A percentile compares a stretch with the other conserved stretches of the same genome.
phyloP scores from a whole-genome alignment of 1,140 invertebrate genomes.

The Zaprionus tsacasi region DNA sequence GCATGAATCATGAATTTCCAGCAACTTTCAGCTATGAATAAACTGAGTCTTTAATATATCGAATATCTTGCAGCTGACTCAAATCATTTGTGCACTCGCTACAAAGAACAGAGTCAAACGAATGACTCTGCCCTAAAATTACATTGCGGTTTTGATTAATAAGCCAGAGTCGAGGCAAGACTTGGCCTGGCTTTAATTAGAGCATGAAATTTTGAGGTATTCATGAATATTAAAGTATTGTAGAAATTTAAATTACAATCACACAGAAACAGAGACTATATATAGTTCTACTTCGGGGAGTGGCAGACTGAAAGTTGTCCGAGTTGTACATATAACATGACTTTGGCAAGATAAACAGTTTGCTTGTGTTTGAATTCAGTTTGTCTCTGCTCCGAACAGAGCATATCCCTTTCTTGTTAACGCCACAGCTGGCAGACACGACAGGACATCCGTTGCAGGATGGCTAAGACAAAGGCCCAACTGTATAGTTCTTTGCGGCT shows the following conservation, averaged over 20 bases:
- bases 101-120: not conserved
- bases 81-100: not conserved
- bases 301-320: constrained; percentile 27
- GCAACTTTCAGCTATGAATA: constrained; percentile 7
- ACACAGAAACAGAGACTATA: constrained; percentile 19
- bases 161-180: not conserved
- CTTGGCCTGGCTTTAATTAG: constrained; percentile 54
- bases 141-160: not conserved
- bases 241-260: constrained; percentile 59
- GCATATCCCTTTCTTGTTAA: constrained; percentile 64
- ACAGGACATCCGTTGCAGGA: constrained; percentile 60
- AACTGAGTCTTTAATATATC: not conserved
- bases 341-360: constrained; percentile 74
- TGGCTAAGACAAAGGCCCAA: constrained; percentile 51
- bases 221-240: constrained; percentile 29
- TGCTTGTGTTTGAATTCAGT: constrained; percentile 57
- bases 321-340: constrained; percentile 63
- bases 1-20: not conserved
- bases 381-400: constrained; percentile 16
- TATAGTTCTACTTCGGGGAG: constrained; percentile 9
- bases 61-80: not conserved
- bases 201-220: constrained; percentile 46
- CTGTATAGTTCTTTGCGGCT: not conserved
- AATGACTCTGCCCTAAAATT: not conserved
- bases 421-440: constrained; percentile 50